phyloP scores from a whole-genome alignment of 2,113 vertebrate genomes.

The Esox niger region DNA sequence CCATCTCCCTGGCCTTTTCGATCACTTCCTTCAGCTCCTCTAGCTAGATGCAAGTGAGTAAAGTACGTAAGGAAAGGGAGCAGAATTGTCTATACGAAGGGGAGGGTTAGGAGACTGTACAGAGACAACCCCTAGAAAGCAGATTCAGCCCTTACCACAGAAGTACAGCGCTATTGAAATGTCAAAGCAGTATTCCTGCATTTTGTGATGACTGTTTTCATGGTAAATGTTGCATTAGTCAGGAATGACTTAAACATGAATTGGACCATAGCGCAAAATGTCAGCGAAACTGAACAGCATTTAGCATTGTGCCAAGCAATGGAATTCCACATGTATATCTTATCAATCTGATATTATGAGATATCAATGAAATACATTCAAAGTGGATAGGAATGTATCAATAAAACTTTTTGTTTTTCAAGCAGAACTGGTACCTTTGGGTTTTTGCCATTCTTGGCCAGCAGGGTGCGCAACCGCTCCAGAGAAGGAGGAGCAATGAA shows the following conservation, averaged over 20 bases:
- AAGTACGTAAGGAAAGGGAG: background rate
- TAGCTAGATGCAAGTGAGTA: slow-evolving; percentile 68
- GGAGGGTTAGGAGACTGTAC: background rate
- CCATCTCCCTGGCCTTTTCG: slow-evolving; percentile 95
- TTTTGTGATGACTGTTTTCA: too few relatives aligned
- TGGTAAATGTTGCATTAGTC: too few relatives aligned
- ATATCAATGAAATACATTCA: background rate
- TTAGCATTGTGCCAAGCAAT: too few relatives aligned
- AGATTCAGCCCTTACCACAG: too few relatives aligned
- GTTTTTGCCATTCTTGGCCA: slow-evolving; percentile 89
- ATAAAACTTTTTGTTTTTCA: too few relatives aligned
- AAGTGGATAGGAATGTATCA: background rate
- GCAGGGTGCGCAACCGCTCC: slow-evolving; percentile 87
- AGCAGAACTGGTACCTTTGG: slow-evolving; percentile 78
- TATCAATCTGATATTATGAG: background rate
- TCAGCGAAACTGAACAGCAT: too few relatives aligned
- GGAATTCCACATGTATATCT: background rate
- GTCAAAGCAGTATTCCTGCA: too few relatives aligned
- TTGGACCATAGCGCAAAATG: too few relatives aligned
- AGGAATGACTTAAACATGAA: too few relatives aligned
- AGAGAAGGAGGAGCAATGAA: slow-evolving; percentile 94
- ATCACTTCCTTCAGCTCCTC: slow-evolving; percentile 90
- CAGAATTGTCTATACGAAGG: background rate
- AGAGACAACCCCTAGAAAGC: too few relatives aligned
- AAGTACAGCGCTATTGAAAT: too few relatives aligned